phyloP scores from a whole-genome alignment of 2,113 vertebrate species.

The Malurus melanocephalus region DNA sequence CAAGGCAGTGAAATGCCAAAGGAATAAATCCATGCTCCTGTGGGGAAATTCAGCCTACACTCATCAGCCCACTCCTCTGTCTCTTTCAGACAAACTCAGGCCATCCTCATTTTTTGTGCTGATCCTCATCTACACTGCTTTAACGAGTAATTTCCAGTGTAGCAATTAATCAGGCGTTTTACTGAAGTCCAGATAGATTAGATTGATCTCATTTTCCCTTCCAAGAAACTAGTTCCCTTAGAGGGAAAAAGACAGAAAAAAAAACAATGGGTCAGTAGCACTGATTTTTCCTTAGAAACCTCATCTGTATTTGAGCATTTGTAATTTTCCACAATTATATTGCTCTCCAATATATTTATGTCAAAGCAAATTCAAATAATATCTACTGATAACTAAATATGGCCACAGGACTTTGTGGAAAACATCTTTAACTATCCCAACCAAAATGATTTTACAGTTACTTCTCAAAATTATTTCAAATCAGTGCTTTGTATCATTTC shows the following conservation, averaged over 20 bases:
- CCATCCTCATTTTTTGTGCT: background rate
- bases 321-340: background rate
- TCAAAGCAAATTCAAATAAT: background rate
- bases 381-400: background rate
- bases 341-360: background rate
- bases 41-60: background rate
- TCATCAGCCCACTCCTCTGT: background rate
- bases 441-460: background rate
- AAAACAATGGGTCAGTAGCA: background rate
- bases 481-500: background rate
- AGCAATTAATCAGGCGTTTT: slow-evolving; percentile 10
- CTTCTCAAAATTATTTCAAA: background rate
- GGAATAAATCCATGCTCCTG: background rate
- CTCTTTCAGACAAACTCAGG: background rate
- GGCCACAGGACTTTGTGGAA: background rate
- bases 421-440: background rate
- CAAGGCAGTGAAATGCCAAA: background rate
- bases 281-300: background rate
- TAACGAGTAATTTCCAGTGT: background rate
- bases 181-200: background rate
- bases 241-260: background rate
- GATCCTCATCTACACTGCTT: background rate
- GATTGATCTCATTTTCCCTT: background rate
- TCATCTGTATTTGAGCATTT: background rate
- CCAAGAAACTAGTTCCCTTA: background rate